Base-by-base conservation (phyloP, 2,888 invertebrate genomes). In the Epirrhoe tristata region DNA sequence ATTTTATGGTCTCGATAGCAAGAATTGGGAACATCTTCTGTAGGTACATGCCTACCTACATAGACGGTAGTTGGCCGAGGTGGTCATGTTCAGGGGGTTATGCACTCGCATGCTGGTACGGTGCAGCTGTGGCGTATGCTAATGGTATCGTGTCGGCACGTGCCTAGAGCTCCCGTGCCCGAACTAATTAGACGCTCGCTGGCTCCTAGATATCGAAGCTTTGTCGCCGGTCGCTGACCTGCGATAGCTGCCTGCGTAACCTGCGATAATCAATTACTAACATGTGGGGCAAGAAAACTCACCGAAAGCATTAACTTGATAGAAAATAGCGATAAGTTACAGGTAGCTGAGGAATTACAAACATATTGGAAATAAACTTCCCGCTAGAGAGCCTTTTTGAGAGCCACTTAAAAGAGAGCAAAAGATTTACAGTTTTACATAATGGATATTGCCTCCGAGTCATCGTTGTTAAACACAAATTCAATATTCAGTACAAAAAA, bases 191-290 rank as follows among this genome's bases (percentile, higher is more conserved):
- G 61, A 60, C 32, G 52, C 60, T 34, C 10, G 46, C 24, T n/a
- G 56, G 56, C 53, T 64, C 58, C 54, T 68, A 54, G 59, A 46
- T 59, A 63, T 60, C 60, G 60, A 46, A 58, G 57, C 58, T 52
- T 57, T 58, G 63, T 63, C 51, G 63, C n/a, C 63, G 67, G 67
- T 63, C 67, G 52, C 24, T 53, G 63, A 67, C 67, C 67, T 57
- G 31, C 58, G 14, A 52, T 32, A 55, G 48, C 34, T n/a, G 17
- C 12, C n/a, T 12, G 39, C 4, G 39, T 12, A 43, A 62, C 57
- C 51, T 31, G 55, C 43, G 36, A 62, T 59, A 43, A 51, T 32
- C 12, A 43, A 48, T 34, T 43, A 3, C 24, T 31, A 46, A 48
- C 34, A 39, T 24, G 14, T 36, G 17, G 43, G 32, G 16, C 17